Conservation (phyloP, 2,797 vertebrate species). For the Emydoidea blandingii region DNA sequence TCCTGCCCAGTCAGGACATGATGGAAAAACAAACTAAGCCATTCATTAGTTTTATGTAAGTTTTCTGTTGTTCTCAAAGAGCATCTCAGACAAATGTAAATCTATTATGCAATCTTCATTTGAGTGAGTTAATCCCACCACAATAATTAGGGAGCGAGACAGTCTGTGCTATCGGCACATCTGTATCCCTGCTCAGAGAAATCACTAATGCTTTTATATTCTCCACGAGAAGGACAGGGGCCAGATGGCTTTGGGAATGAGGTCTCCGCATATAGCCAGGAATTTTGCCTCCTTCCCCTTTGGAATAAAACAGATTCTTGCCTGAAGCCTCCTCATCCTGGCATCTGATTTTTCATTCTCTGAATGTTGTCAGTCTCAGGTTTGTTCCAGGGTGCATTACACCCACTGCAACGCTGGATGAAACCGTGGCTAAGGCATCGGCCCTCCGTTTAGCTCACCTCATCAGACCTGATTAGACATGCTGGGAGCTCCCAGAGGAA, state of each 20-base stretch:
- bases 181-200: not conserved
- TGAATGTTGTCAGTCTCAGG: rapidly evolving
- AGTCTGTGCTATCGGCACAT: not conserved
- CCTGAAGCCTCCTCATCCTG: rapidly evolving
- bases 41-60: rapidly evolving
- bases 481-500: not conserved
- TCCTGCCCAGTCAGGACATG: rapidly evolving
- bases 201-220: rapidly evolving
- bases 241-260: not conserved
- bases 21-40: rapidly evolving
- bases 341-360: not conserved
- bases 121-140: rapidly evolving
- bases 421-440: rapidly evolving
- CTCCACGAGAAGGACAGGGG: rapidly evolving
- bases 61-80: not conserved
- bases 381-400: not conserved
- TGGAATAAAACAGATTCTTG: rapidly evolving
- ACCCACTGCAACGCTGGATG: not conserved
- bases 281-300: not conserved
- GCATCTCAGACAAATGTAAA: rapidly evolving
- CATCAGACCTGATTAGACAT: rapidly evolving
- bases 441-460: not conserved
- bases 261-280: rapidly evolving
- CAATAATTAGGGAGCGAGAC: rapidly evolving
- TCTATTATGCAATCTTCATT: rapidly evolving